Evolutionary conservation across 2,113 vertebrate genomes (phyloP), one percentile per base, ranked within the genome.

Genomic region (Pelodiscus sinensis): DNA sequence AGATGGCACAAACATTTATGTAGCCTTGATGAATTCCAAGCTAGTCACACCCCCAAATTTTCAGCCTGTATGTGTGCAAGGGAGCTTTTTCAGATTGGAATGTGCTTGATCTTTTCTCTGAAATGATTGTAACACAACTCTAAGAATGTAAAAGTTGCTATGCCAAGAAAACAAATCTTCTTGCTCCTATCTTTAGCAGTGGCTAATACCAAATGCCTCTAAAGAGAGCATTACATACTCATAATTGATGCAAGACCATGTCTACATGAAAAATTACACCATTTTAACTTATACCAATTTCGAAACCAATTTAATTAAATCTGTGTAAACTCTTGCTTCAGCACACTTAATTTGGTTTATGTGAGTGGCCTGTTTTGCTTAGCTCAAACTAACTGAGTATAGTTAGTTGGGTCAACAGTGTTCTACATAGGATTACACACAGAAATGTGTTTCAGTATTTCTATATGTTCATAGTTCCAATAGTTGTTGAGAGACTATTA

Each of bases 101-200:
- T 78, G 73, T 77, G 88, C 91, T 60, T 90, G 79, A 88, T 92
- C 51, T 88, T 85, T 55, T 58, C n/a, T 82, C 58, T 77, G 21
- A 82, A 79, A 18, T 14, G 62, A 12, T 77, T 27, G 82, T 79
- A 7, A 56, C 11, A 2, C 35, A 35, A 38, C 3, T 19, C 0
- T 1, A 27, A 16, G 44, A 52, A 62, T 4, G 54, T 4, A 31
- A 0, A 0, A 6, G 44, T 50, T 62, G n/a, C 58, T 51, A 24
- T 5, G 79, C 29, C 10, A 50, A 52, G 50, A 55, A 79, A 22
- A 21, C 18, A 25, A 29, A 21, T 14, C 29, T n/a, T 4, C 31
- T 4, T 71, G 6, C 18, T 62, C 6, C 38, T 60, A 9, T 29
- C n/a, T 50, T 19, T 18, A 35, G 29, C 57, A 2, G 21, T 24